Percentiles rank a stretch among this genome's conserved stretches.
These are phyloP conservation scores for Argentina silus DNA, from an alignment of 2,797 vertebrate genomes.

Conservation along the genomic window DNA sequence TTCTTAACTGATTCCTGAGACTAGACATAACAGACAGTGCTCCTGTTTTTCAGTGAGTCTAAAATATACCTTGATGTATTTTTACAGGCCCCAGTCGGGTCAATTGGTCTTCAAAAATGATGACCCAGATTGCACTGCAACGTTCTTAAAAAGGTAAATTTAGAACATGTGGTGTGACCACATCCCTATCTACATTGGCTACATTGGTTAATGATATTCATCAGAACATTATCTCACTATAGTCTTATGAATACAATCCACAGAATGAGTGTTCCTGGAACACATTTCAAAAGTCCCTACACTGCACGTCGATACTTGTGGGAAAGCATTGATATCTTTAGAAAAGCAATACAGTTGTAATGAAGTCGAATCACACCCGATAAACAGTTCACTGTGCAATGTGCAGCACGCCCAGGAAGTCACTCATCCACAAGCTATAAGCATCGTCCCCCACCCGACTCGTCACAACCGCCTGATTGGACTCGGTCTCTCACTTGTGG, in stretches of 20 bases:
- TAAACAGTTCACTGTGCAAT: constrained; percentile 14
- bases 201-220: too few species aligned
- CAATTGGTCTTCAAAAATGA: neutral
- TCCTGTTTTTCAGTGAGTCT: neutral
- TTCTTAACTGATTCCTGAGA: neutral
- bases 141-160: too few species aligned
- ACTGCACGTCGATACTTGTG: neutral
- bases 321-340: neutral
- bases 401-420: neutral
- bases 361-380: neutral
- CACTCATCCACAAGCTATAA: constrained; percentile 29
- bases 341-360: neutral
- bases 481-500: constrained; percentile 53
- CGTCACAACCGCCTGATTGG: constrained; percentile 34
- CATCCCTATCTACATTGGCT: too few species aligned
- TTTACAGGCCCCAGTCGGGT: neutral
- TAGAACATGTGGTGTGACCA: too few species aligned
- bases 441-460: constrained; percentile 17
- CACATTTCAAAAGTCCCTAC: neutral
- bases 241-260: neutral
- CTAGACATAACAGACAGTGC: constrained; percentile 34
- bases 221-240: neutral
- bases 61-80: constrained; percentile 21
- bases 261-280: neutral
- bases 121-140: too few species aligned